Evolutionary conservation across 1,140 invertebrate genomes (phyloP).

Genomic region (Eumeta japonica): DNA sequence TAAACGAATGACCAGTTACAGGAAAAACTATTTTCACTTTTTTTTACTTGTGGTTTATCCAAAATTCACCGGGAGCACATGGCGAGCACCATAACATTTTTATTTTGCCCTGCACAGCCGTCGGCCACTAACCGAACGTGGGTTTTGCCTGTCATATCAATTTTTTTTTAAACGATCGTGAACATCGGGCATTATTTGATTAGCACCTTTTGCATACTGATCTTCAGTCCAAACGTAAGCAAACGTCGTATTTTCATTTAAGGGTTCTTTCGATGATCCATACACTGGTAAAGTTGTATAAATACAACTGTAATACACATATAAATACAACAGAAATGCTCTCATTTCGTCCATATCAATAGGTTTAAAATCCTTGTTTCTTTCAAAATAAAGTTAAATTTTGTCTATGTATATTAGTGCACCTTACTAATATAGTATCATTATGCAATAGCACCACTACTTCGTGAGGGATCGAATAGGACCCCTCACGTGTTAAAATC

Average conservation of each 20-base stretch:
- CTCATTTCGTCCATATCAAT: too few relatives aligned
- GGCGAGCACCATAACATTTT: constrained; percentile 15
- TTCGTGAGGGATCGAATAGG: too few relatives aligned
- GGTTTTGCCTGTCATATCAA: too few relatives aligned
- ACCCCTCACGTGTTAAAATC: too few relatives aligned
- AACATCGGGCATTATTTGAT: constrained; percentile 25
- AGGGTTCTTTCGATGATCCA: constrained; percentile 22
- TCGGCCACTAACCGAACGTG: constrained; percentile 15
- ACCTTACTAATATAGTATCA: too few relatives aligned
- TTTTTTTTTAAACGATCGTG: constrained; percentile 12
- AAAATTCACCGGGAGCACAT: constrained; percentile 15
- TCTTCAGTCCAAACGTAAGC: constrained; percentile 31
- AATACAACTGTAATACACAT: constrained; percentile 24
- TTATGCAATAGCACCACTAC: too few relatives aligned
- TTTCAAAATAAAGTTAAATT: too few relatives aligned
- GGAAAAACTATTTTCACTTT: constrained; percentile 19
- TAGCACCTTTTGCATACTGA: constrained; percentile 20
- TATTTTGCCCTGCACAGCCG: constrained; percentile 21
- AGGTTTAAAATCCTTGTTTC: too few relatives aligned
- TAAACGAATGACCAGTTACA: constrained; percentile 23
- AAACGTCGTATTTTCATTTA: constrained; percentile 18
- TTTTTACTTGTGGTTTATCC: constrained; percentile 8
- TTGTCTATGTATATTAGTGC: too few relatives aligned
- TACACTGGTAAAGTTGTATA: constrained; percentile 22
- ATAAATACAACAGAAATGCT: too few relatives aligned